Percentiles rank a stretch among this genome's conserved stretches.
Evolutionary conservation across 2,797 vertebrate genomes (phyloP).

Genomic region (Carduelis carduelis): DNA sequence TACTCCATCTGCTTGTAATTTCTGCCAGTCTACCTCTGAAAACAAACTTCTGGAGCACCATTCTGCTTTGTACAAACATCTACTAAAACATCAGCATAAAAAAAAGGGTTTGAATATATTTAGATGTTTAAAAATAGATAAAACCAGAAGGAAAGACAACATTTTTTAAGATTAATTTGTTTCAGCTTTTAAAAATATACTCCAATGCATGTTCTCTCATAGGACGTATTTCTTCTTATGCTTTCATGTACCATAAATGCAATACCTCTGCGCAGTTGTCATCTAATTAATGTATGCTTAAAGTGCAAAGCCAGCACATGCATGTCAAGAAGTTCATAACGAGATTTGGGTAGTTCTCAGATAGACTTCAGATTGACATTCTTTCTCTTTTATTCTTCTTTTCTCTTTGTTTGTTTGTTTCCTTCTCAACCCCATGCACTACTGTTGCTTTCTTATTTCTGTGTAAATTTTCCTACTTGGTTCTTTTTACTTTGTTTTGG

Average conservation of each 20-base stretch:
- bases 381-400: background rate
- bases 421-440: background rate
- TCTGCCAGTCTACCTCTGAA: background rate
- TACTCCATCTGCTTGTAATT: background rate
- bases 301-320: background rate
- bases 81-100: background rate
- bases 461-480: background rate
- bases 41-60: background rate
- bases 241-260: background rate
- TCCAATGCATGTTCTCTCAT: background rate
- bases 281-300: background rate
- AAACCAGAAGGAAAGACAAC: background rate
- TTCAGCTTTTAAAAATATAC: background rate
- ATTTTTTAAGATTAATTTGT: background rate
- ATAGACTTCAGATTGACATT: background rate
- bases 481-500: background rate
- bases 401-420: rapidly evolving
- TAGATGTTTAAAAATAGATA: background rate
- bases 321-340: background rate
- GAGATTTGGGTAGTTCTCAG: background rate
- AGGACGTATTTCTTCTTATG: background rate
- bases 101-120: background rate
- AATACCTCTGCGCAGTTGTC: background rate
- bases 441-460: background rate
- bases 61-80: background rate